Percentiles rank a stretch among this genome's conserved stretches.
Evolutionary conservation across 1,140 invertebrate species (phyloP).

Genomic region (Streblospio benedicti): DNA sequence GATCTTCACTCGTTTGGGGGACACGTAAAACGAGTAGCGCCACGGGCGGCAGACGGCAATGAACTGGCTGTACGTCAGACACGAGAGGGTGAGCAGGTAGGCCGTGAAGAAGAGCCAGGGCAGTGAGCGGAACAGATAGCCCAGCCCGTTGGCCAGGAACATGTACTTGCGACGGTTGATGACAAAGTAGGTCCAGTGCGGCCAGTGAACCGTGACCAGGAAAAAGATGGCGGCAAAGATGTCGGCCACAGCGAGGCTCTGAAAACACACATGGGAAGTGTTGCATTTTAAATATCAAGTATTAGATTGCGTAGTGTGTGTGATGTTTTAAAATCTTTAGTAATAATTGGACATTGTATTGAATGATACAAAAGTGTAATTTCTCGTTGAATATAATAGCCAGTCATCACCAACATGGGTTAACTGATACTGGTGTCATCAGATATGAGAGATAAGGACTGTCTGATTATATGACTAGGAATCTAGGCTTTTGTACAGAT

Average conservation of each 20-base stretch:
- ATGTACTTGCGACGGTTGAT: not conserved
- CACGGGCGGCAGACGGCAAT: slow-evolving; percentile 7
- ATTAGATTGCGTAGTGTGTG: no score
- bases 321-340: no score
- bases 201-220: not conserved
- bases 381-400: no score
- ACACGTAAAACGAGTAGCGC: not conserved
- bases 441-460: no score
- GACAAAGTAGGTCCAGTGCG: not conserved
- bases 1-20: not conserved
- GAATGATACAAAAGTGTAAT: no score
- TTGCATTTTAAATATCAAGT: no score
- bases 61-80: slow-evolving; percentile 6
- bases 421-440: no score
- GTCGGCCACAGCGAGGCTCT: slow-evolving; percentile 2
- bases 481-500: no score
- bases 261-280: no score
- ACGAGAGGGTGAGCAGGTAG: slow-evolving; percentile 2
- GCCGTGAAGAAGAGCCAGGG: slow-evolving; percentile 12
- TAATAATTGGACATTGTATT: no score
- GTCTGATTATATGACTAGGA: no score
- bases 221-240: not conserved
- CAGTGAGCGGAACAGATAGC: not conserved
- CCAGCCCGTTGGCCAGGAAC: not conserved
- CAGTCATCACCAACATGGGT: no score